Evolutionary conservation across 2,888 invertebrate genomes (phyloP).

Genomic region (Dasysyrphus albostriatus): DNA sequence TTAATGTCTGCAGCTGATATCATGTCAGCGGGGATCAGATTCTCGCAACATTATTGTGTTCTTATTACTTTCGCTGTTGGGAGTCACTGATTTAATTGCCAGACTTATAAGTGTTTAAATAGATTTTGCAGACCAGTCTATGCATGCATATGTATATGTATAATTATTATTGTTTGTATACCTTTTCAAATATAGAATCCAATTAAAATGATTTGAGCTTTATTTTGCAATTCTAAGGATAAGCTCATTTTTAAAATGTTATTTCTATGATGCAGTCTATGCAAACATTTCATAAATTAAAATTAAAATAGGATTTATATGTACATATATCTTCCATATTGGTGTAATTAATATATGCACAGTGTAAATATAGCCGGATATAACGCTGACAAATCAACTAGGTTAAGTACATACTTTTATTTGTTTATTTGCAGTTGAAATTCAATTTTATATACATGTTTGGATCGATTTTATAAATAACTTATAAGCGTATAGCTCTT

Average conservation of each 20-base stretch:
- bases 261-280: neutral
- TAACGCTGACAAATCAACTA: too few relatives aligned
- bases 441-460: too few relatives aligned
- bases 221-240: neutral
- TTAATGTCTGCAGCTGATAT: slow-evolving; percentile 43
- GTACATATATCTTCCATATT: too few relatives aligned
- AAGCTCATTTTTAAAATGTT: neutral
- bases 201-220: slow-evolving; percentile 59
- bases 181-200: slow-evolving; percentile 44
- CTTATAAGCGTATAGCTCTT: too few relatives aligned
- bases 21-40: slow-evolving; percentile 43
- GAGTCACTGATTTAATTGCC: slow-evolving; percentile 9
- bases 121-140: slow-evolving; percentile 24
- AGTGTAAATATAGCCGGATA: too few relatives aligned
- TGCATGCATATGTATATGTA: neutral
- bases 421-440: too few relatives aligned
- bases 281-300: too few relatives aligned
- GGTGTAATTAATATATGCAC: too few relatives aligned
- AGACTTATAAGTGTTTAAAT: neutral
- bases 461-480: too few relatives aligned
- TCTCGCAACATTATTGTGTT: slow-evolving; percentile 35
- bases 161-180: slow-evolving; percentile 40
- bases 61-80: neutral
- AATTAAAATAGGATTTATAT: too few relatives aligned
- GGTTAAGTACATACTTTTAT: too few relatives aligned